Conservation (phyloP, 1,140 invertebrate species). For the Diabrotica undecimpunctata region DNA sequence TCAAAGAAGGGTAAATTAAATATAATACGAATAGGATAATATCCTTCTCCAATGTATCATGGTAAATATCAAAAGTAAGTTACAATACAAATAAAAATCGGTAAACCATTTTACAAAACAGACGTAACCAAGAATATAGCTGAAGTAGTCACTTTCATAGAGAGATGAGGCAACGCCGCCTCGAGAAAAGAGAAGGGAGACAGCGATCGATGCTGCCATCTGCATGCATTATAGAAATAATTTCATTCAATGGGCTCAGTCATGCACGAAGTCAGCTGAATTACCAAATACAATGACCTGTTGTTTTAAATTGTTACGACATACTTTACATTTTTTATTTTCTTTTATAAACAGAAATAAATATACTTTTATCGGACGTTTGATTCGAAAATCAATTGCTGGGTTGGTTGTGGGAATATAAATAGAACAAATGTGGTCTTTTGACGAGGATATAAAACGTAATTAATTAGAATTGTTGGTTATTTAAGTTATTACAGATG, state of each 20-base stretch:
- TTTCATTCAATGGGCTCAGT: slow-evolving; percentile 15
- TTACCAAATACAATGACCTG: slow-evolving; percentile 15
- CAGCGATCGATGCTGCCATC: slow-evolving; percentile 23
- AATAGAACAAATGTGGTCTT: too few relatives aligned
- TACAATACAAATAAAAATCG: too few relatives aligned
- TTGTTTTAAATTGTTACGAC: slow-evolving; percentile 24
- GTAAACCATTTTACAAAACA: too few relatives aligned
- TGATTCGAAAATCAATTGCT: not conserved
- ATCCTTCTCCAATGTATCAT: too few relatives aligned
- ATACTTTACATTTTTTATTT: slow-evolving; percentile 18
- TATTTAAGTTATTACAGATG: too few relatives aligned
- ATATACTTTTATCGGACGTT: not conserved
- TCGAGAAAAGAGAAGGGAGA: slow-evolving; percentile 2
- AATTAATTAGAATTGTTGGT: too few relatives aligned
- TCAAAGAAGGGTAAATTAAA: too few relatives aligned
- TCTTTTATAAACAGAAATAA: not conserved
- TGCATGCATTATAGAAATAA: slow-evolving; percentile 11
- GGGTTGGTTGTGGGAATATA: not conserved
- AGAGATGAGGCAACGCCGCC: slow-evolving; percentile 5
- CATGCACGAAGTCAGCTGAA: slow-evolving; percentile 22
- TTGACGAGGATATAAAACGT: too few relatives aligned
- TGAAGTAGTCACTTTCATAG: too few relatives aligned
- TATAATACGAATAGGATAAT: too few relatives aligned
- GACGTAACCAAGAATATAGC: too few relatives aligned
- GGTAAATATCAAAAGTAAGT: too few relatives aligned